A percentile compares a stretch with the other conserved stretches of the same genome.
These are phyloP conservation scores for Ptychoptera albimana DNA, from an alignment of 2,888 invertebrate genomes.

Conservation along the genomic window DNA sequence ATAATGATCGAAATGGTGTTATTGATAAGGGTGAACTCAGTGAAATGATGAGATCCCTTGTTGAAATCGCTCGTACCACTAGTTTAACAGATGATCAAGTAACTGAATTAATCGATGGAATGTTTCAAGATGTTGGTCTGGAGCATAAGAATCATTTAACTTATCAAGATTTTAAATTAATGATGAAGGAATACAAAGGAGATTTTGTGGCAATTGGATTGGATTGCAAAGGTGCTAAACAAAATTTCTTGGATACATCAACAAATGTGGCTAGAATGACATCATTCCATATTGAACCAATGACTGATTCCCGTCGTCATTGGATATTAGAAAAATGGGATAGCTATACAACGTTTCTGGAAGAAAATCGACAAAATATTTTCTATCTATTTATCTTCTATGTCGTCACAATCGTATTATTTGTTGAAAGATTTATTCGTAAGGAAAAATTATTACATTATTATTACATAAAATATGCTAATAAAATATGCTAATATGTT, in stretches of 20 bases:
- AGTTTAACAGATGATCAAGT: constrained; percentile 81
- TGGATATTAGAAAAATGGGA: constrained; percentile 72
- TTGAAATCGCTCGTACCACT: constrained; percentile 84
- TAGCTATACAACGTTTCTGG: constrained; percentile 74
- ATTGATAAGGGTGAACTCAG: constrained; percentile 87
- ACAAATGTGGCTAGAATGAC: constrained; percentile 93
- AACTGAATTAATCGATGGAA: constrained; percentile 82
- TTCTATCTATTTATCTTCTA: constrained; percentile 91
- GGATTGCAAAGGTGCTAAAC: constrained; percentile 89
- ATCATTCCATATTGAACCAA: constrained; percentile 78
- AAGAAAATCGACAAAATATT: constrained; percentile 91
- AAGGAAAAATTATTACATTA: constrained; percentile 25
- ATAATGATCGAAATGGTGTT: constrained; percentile 83
- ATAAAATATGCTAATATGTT: constrained; percentile 8
- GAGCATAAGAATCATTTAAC: constrained; percentile 81
- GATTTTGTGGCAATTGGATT: constrained; percentile 89
- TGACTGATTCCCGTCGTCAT: constrained; percentile 50
- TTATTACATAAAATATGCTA: background rate
- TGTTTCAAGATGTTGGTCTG: constrained; percentile 84
- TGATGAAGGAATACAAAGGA: constrained; percentile 95
- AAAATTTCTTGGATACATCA: constrained; percentile 85
- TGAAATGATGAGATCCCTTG: constrained; percentile 82
- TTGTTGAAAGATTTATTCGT: constrained; percentile 88
- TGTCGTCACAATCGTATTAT: constrained; percentile 84
- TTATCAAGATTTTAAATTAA: constrained; percentile 80